A percentile compares a stretch with the other conserved stretches of the same genome.
phyloP scores from a whole-genome alignment of 1,140 invertebrate species.

The Monochamus saltuarius region DNA sequence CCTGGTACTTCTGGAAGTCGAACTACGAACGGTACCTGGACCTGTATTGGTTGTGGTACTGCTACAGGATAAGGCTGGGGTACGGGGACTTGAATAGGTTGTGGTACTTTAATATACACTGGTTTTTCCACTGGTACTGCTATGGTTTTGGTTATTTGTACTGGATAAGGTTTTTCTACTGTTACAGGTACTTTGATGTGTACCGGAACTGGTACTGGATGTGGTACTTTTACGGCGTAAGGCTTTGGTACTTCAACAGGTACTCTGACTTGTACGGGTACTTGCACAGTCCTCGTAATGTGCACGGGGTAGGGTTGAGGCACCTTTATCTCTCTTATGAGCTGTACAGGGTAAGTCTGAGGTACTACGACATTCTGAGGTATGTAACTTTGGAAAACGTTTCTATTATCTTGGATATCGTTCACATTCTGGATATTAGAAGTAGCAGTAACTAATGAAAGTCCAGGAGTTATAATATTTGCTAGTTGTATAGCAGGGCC shows the following conservation, averaged over 20 bases:
- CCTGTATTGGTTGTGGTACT: too few species aligned
- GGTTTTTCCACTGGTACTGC: background rate
- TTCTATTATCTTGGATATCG: too few species aligned
- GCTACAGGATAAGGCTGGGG: too few species aligned
- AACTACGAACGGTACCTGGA: too few species aligned
- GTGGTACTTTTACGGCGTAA: conserved; percentile 34
- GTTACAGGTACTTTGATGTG: conserved; percentile 29
- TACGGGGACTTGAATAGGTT: too few species aligned
- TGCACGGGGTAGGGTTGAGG: conserved; percentile 17
- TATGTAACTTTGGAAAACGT: too few species aligned
- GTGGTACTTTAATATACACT: background rate
- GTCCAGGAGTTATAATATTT: too few species aligned
- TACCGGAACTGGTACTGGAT: conserved; percentile 41
- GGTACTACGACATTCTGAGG: background rate
- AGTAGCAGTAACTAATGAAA: too few species aligned
- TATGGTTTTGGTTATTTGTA: conserved; percentile 10
- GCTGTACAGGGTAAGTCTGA: background rate
- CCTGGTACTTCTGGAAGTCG: too few species aligned
- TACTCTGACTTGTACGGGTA: conserved; percentile 21
- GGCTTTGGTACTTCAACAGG: conserved; percentile 44
- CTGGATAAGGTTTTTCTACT: conserved; percentile 18
- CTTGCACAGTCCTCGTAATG: conserved; percentile 10
- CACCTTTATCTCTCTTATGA: conserved; percentile 4
- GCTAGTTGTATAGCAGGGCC: too few species aligned
- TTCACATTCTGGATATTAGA: too few species aligned